These are phyloP conservation scores for Melolontha melolontha DNA, from an alignment of 2,888 invertebrate species.

Conservation along the genomic window DNA sequence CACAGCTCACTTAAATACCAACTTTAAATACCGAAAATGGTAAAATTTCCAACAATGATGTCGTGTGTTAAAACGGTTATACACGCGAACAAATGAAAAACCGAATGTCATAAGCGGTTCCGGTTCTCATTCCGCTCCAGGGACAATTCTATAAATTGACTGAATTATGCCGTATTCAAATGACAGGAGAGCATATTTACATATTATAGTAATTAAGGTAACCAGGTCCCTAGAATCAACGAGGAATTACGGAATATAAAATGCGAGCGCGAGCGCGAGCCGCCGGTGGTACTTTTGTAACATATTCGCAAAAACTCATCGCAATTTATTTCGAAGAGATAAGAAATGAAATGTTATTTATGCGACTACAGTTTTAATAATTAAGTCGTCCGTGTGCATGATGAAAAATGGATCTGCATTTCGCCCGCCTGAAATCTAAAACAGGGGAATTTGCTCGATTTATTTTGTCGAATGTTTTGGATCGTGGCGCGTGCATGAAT, in stretches of 20 bases:
- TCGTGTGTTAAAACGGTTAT: background rate
- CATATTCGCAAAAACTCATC: conserved; percentile 57
- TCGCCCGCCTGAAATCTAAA: conserved; percentile 32
- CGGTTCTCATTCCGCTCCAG: conserved; percentile 53
- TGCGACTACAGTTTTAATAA: conserved; percentile 52
- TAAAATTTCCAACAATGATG: too few relatives aligned
- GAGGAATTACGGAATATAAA: conserved; percentile 52
- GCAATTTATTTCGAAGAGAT: conserved; percentile 58
- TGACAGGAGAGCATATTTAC: conserved; percentile 58
- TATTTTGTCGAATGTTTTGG: conserved; percentile 25
- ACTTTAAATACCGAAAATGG: too few relatives aligned
- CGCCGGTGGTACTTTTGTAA: conserved; percentile 43
- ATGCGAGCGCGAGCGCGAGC: conserved; percentile 53
- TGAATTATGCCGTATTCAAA: conserved; percentile 60
- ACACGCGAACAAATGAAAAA: conserved; percentile 27
- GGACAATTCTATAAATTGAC: conserved; percentile 60
- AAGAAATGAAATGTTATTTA: conserved; percentile 58
- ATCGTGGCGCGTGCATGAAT: conserved; percentile 19
- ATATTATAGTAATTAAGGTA: conserved; percentile 64
- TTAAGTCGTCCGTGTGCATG: conserved; percentile 46
- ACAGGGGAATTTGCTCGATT: conserved; percentile 15
- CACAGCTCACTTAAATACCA: too few relatives aligned
- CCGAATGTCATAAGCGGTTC: conserved; percentile 56
- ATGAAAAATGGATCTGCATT: conserved; percentile 57
- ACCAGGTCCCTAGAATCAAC: conserved; percentile 50